Evolutionary conservation across 2,113 vertebrate genomes (phyloP), one percentile per base, ranked within the genome.

Genomic region (Caretta caretta): DNA sequence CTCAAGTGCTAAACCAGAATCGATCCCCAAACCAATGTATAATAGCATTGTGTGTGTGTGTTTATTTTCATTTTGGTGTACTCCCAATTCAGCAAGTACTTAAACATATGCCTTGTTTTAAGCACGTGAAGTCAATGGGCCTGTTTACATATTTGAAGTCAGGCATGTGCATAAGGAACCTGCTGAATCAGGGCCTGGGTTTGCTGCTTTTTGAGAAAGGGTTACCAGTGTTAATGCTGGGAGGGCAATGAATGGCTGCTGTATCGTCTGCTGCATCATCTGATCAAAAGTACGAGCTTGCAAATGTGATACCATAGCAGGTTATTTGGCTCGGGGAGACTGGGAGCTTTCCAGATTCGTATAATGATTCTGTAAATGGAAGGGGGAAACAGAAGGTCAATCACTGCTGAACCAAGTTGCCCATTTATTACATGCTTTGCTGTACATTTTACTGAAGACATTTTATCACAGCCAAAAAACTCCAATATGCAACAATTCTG

Each of bases 221-320:
- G 95, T 96, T 94, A 95, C 96, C 94, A 50, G 2, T 94, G 86
- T 88, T 96, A 96, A 96, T 97, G 92, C 86, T 93, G 59, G 83
- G 84, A 95, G 86, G 93, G 95, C 95, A 93, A 88, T 83, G 84
- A 78, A 84, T 97, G 95, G 97, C 50, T 51, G 50, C 50, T 54
- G 42, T 90, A 94, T 91, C 95, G 96, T 97, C 50, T 51, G 50
- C 50, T 54, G 38, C 89, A 94, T 91, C 95, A 96, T 97, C 96
- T 97, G 96, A 97, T 97, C 81, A 94, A 91, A 96, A 97, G 94
- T 97, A 96, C 96, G 96, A 96, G 95, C 96, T 95, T 82, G 93
- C 86, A 89, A 97, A 97, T 93, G 78, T n/a, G 95, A 95, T 92
- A 84, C 95, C 2, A 11, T 57, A 57, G 19, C 94, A 87, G 96